Base-by-base conservation (phyloP, 1,140 invertebrate genomes). In the Diploscapter pachys region DNA sequence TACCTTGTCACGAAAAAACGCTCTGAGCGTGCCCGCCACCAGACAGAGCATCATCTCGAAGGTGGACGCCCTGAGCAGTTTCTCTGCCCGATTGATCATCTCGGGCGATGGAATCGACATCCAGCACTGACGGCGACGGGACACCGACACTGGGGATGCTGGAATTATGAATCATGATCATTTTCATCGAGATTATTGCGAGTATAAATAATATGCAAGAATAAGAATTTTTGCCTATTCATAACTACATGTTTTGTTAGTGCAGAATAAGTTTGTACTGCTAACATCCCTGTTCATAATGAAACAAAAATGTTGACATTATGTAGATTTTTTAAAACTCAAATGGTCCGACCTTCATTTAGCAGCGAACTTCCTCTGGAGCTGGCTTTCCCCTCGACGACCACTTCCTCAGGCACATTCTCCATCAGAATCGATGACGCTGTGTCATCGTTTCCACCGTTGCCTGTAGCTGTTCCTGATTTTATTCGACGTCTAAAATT, bases 31-130 rank as follows among this genome's bases (percentile, higher is more conserved):
- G 6, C 66, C 66, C 52, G 66, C 66, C 66, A 68, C 66, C 11
- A 68, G 52, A 53, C 52, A 52, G 9, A 68, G 66, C 66, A 68
- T 68, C 66, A 68, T 68, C 66, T 68, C 66, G 6, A 31, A 52
- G 5, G 66, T 9, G 52, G 66, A 55, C 5, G 66, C 66, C 50
- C 66, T 50, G 6, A 68, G 66, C 6, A 68, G 66, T 54, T 55
- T 68, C 51, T 68, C 66, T 9, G 66, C 66, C 51, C 66, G 6
- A 68, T 55, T 55, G 52, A 68, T 55, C 66, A 68, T n/a, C 8
- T 68, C 66, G 5, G 6, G 53, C 52, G 11, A 55, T 8, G 66
- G 66, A 6, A 68, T 11, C n/a, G 51, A 11, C 48, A n/a, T 50
- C 66, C 66, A 68, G 66, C 66, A 68, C 8, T 55, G 9, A 48